Evolutionary conservation across 2,888 invertebrate genomes (phyloP), one percentile per base, ranked within the genome.

Genomic region (Torymus auratus): DNA sequence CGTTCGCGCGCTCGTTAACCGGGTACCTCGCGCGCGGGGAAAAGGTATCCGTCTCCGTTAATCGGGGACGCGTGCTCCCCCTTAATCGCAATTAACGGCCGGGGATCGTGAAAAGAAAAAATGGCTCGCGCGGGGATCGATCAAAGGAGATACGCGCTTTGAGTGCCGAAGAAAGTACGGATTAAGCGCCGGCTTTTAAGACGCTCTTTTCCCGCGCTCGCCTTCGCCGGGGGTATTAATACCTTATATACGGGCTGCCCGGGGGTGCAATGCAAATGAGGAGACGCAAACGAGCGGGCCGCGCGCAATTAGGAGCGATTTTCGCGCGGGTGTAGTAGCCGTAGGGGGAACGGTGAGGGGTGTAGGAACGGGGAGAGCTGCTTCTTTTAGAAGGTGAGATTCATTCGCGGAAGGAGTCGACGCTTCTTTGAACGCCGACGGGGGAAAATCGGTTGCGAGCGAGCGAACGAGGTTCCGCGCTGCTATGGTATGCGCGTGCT

Each of bases 291-390:
- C 65, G 78, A 82, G 78, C 69, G 68, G 62, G 41, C 53, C 76
- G 72, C 76, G 68, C 78, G 78, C 79, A 83, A 84, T 84, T 83
- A 83, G 81, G 73, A 72, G 71, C 78, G 75, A 83, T 83, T 83
- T 80, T 60, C 14, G 65, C 58, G 65, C 0, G 5, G 41, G 7
- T 41, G 41, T 41, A 41, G 60, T 78, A 77, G 70, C 55, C 52
- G 15, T 50, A 41, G 41, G 14, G 53, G 61, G 53, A 55, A 28
- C 11, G 52, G 41, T 14, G 20, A 52, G 56, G 28, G 5, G 5
- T 41, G 7, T 41, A 41, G 41, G 41, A 20, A 20, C 1, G 50
- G 58, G 13, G 23, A 56, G 50, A 53, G 52, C 13, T 67, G 15
- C 60, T 50, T 53, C 20, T 52, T 72, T 52, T 28, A 20, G 14